These are phyloP conservation scores for Leguminivora glycinivorella DNA, from an alignment of 1,140 invertebrate species.

Conservation along the genomic window DNA sequence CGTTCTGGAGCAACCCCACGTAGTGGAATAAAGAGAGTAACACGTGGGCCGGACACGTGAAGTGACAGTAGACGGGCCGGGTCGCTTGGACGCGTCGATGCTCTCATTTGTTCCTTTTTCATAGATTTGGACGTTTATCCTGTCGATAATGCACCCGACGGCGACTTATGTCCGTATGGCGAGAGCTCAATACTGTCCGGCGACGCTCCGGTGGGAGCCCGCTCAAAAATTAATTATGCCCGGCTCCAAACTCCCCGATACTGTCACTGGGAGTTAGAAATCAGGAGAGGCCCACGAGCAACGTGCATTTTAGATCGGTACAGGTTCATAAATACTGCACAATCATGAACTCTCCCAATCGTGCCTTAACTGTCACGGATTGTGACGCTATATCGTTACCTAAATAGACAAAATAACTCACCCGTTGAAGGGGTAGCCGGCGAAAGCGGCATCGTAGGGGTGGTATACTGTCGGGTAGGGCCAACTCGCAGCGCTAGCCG, in stretches of 20 bases:
- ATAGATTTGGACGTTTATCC: conserved; percentile 49
- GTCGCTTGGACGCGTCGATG: conserved; percentile 31
- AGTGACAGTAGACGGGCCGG: conserved; percentile 39
- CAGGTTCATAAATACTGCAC: not conserved
- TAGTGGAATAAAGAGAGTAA: conserved; percentile 32
- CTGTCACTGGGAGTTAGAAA: conserved; percentile 35
- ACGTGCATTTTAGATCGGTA: conserved; percentile 35
- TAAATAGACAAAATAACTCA: conserved; percentile 80
- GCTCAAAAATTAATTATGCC: conserved; percentile 56
- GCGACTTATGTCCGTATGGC: conserved; percentile 38
- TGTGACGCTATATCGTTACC: not conserved
- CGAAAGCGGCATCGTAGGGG: conserved; percentile 92
- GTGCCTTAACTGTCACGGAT: conserved; percentile 7
- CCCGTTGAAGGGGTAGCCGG: conserved; percentile 95
- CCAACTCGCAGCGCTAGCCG: conserved; percentile 89
- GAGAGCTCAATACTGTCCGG: conserved; percentile 30
- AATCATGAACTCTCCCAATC: not conserved
- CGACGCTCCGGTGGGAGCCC: conserved; percentile 29
- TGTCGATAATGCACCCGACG: conserved; percentile 42
- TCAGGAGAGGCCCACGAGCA: conserved; percentile 29
- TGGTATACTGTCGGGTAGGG: conserved; percentile 93
- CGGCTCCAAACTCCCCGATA: conserved; percentile 35
- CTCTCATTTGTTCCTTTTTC: conserved; percentile 45
- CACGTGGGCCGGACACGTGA: conserved; percentile 32
- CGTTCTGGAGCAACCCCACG: conserved; percentile 2